Evolutionary conservation across 2,113 vertebrate genomes (phyloP).

Genomic region (Gila orcuttii): DNA sequence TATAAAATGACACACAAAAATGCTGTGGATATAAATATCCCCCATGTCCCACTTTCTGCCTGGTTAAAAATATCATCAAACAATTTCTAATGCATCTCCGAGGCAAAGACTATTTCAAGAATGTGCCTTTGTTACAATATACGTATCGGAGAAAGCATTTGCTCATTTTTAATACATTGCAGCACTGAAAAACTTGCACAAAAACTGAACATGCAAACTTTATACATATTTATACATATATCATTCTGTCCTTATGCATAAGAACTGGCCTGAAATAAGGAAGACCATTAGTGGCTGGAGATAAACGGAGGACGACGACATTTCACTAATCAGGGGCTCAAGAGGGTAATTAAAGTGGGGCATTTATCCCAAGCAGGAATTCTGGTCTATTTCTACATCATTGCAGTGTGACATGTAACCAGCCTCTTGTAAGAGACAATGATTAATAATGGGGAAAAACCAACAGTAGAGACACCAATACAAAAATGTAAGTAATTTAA

Average conservation of each 20-base stretch:
- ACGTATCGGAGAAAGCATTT: background rate
- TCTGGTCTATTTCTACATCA: conserved; percentile 37
- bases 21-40: conserved; percentile 47
- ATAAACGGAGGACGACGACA: background rate
- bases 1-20: conserved; percentile 26
- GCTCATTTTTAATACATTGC: background rate
- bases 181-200: background rate
- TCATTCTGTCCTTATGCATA: background rate
- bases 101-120: conserved; percentile 22
- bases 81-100: conserved; percentile 35
- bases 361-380: conserved; percentile 42
- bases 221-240: too few relatives aligned
- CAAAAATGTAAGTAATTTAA: background rate
- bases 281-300: conserved; percentile 1
- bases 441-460: background rate
- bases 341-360: conserved; percentile 38
- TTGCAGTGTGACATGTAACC: background rate
- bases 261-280: background rate
- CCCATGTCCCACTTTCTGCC: conserved; percentile 63
- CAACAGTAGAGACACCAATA: background rate
- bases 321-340: conserved; percentile 31
- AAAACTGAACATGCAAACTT: background rate
- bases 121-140: background rate
- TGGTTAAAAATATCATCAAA: conserved; percentile 67
- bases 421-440: background rate